Evolutionary conservation across 1,140 invertebrate genomes (phyloP), one percentile per base, ranked within the genome.

Genomic region (Apis cerana): DNA sequence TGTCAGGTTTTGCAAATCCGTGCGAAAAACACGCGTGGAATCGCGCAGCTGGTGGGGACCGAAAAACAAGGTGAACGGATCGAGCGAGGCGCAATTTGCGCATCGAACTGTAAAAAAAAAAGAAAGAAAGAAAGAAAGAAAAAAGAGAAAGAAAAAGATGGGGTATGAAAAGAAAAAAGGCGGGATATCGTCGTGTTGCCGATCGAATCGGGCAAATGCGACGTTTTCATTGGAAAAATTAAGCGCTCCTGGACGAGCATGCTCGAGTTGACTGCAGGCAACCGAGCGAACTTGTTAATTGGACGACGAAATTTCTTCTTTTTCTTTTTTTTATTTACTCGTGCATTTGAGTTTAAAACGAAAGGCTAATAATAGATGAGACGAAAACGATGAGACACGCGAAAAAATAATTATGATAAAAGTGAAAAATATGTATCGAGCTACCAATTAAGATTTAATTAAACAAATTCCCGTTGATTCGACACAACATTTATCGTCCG

Each of bases 41-140:
- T n/a, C 9, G 50, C 10, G 33, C 52, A 43, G 50, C 69, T n/a
- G 76, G 56, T 62, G 15, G 70, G 19, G 54, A 62, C 43, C 12
- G 70, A 87, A 87, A 84, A 84, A 80, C 72, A 84, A 83, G 17
- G 68, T 54, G 68, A 21, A 68, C 78, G 58, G 75, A 74, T n/a
- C 62, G 75, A 74, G 27, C 67, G 70, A 79, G 62, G 56, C 81
- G 85, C 72, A 70, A 87, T 87, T 88, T 82, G 82, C 83, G 61
- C 69, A 67, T 72, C 71, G 77, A 62, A 70, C 71, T 54, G 76
- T 76, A 78, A 56, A 21, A 50, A 71, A 5, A 71, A 78, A 74
- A 64, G 67, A 56, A 59, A 64, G 68, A 77, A 58, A 58, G 67
- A 65, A 75, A 65, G 11, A 19, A 11, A 11, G 17, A 7, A 27